Base-by-base conservation (phyloP, 2,888 invertebrate species). In the Tiliacea aurago region DNA sequence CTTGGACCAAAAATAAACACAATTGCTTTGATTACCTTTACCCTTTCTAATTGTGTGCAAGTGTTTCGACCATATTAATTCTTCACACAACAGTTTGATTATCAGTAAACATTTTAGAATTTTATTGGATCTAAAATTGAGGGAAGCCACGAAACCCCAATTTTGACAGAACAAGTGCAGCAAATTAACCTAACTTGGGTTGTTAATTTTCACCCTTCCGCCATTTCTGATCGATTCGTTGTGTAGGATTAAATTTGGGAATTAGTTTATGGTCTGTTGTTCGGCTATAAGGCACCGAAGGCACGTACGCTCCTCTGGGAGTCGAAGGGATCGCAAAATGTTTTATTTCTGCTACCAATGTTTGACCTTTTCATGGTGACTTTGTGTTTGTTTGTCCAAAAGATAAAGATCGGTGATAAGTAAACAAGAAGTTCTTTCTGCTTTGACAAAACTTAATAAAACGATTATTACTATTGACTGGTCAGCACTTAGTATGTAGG, bases 191-290 rank as follows among this genome's bases (percentile, higher is more conserved):
- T 47, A 47, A 70, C 23, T 53, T 47, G 67, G 79, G 75, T 70
- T 63, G 76, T 68, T 76, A 86, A 84, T 83, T 85, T 84, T 79
- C 73, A 67, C 70, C 67, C 76, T 85, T 67, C 78, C 71, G 70
- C 70, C 74, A 81, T 78, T 73, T 79, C 47, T 85, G 78, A 88
- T 90, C 83, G 83, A 87, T 88, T 83, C 78, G 71, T 76, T 83
- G 83, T 84, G 33, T 53, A 72, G 83, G 84, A 89, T 89, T 89
- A 90, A 81, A 86, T 80, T 84, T 73, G 81, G 84, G 82, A 89
- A 90, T 91, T 90, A 88, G 86, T 89, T 90, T 89, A 84, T 86
- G 85, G 84, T 82, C 86, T 72, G 56, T 76, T 73, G 70, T 68
- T 84, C 71, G 74, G 84, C 76, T 74, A 81, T 84, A 81, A 70